Conservation (phyloP, 2,888 invertebrate genomes). For the Cyrtodaria siliqua region DNA sequence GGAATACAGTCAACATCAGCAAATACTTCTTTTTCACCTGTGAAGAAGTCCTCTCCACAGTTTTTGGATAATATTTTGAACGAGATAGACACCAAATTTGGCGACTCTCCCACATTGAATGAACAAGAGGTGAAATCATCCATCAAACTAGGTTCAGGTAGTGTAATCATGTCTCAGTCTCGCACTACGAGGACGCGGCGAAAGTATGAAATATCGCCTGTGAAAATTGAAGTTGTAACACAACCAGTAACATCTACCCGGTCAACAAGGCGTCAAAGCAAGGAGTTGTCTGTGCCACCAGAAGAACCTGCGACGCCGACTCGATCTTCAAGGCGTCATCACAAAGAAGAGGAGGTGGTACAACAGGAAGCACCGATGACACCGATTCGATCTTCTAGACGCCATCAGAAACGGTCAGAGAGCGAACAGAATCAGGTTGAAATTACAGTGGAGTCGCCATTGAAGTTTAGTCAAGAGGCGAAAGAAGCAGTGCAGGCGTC, state of each 20-base stretch:
- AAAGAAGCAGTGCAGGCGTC: constrained; percentile 56
- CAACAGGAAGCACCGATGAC: constrained; percentile 9
- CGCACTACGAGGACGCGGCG: constrained; percentile 8
- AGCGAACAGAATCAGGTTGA: constrained; percentile 16
- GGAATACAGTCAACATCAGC: constrained; percentile 11
- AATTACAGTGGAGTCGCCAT: constrained; percentile 33
- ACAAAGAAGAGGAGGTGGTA: neutral
- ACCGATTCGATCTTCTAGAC: constrained; percentile 27
- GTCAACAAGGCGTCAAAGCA: constrained; percentile 22
- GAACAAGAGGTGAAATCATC: constrained; percentile 2
- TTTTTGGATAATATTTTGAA: constrained; percentile 16
- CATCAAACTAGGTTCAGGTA: constrained; percentile 8
- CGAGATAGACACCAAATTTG: constrained; percentile 45
- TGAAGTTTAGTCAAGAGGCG: constrained; percentile 35
- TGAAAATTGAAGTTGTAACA: constrained; percentile 16
- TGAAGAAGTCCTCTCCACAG: constrained; percentile 10
- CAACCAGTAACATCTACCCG: constrained; percentile 50
- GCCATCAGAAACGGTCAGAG: constrained; percentile 13
- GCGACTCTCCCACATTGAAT: constrained; percentile 45
- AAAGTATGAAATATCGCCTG: constrained; percentile 26
- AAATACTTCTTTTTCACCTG: neutral
- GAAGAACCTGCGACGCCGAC: constrained; percentile 18
- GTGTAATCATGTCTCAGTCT: neutral
- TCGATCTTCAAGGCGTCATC: constrained; percentile 8
- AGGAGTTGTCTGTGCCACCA: constrained; percentile 6